Base-by-base conservation (phyloP, 1,140 invertebrate genomes). In the Ceratitis capitata region DNA sequence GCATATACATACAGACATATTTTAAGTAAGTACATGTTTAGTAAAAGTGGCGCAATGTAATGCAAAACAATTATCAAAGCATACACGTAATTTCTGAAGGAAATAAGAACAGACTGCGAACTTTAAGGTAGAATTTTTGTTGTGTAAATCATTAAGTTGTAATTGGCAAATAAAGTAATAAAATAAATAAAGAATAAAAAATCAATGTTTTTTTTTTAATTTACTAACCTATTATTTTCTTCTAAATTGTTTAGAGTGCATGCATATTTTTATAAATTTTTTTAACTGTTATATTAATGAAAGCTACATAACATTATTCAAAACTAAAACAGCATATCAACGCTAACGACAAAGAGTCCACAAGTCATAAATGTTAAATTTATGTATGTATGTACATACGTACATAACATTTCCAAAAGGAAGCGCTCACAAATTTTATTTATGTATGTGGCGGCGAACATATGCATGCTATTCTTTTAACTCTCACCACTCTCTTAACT, bases 1-100 rank as follows among this genome's bases (percentile, higher is more conserved):
- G 69, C 69, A 78, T 78, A 78, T 78, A 45, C 69, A 78, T 78
- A 78, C 69, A 78, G 69, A 78, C 69, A 78, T 78, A 78, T 78
- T 78, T 78, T 78, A 78, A 78, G 69, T 78, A 78, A 78, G 2
- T 69, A 56, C 51, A 56, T 56, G 39, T 69, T 35, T 78, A 78
- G 12, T 16, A 29, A 78, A 78, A 78, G 69, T 78, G 69, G 35
- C 69, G 69, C 69, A 78, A 78, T n/a, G 39, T 78, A 45, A 78
- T 78, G 69, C 69, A 47, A 78, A 78, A 78, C 23, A 9, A 45
- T 19, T 2, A 23, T 5, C 64, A 78, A 47, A 23, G 69, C 69
- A 78, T 45, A 26, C 35, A 78, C 39, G 69, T 78, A 78, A 23
- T 78, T 78, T 78, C 69, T 78, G 69, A 23, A 45, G 35, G 23